Percentiles rank a stretch among this genome's conserved stretches.
Evolutionary conservation across 2,797 vertebrate genomes (phyloP).

Genomic region (Crax fasciolata): DNA sequence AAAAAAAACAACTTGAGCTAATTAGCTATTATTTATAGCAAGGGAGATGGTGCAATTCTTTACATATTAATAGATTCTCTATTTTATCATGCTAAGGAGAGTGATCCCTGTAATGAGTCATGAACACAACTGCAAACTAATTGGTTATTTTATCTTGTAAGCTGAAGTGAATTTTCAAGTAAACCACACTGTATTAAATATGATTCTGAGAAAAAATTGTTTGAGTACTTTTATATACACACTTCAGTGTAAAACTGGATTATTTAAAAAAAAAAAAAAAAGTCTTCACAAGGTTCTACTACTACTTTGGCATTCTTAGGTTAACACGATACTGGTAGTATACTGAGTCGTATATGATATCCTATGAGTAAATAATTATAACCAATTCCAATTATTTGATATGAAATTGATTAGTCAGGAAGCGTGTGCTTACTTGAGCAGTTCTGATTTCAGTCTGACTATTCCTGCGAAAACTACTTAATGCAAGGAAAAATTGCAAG

Average conservation of each 20-base stretch:
- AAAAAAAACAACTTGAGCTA: background rate
- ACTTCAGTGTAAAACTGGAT: background rate
- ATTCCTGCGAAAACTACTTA: background rate
- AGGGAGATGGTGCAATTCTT: background rate
- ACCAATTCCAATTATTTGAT: background rate
- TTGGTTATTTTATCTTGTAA: background rate
- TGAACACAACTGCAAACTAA: background rate
- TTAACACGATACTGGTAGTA: background rate
- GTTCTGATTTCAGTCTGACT: constrained; percentile 2
- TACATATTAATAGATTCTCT: background rate
- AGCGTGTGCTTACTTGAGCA: background rate
- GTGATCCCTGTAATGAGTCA: background rate
- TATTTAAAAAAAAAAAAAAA: background rate
- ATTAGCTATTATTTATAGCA: background rate
- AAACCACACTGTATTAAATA: background rate
- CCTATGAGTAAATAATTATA: background rate
- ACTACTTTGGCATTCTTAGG: background rate
- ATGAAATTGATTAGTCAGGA: background rate
- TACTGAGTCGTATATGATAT: background rate
- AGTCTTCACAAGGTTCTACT: background rate
- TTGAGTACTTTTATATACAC: background rate
- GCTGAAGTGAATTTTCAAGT: background rate
- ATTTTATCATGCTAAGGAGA: background rate
- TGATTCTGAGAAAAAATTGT: background rate
- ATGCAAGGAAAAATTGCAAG: background rate